Base-by-base conservation (phyloP, 2,888 invertebrate genomes). In the Harmothoe impar region DNA sequence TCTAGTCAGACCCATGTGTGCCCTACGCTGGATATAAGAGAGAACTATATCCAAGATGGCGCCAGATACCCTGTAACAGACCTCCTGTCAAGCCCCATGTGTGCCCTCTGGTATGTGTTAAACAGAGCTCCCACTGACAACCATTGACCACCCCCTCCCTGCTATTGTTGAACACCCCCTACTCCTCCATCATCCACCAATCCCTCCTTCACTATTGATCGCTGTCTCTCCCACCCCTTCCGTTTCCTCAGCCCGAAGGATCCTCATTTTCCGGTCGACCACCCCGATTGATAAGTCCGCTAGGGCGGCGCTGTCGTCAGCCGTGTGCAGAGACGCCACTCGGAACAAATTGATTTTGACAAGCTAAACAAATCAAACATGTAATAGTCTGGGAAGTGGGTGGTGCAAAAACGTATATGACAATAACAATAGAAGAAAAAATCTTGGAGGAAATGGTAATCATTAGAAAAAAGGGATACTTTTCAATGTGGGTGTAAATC, bases 241-340 rank as follows among this genome's bases (percentile, higher is more conserved):
- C 62, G 62, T 62, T 62, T 20, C 62, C 62, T 62, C 62, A 62
- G 62, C 7, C 12, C n/a, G 62, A n/a, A 62, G 62, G 62, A 62
- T 62, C 20, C 62, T 62, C 62, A 62, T 62, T 62, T 62, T 62
- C 62, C 62, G 62, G 62, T n/a, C 15, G 62, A n/a, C 62, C 62
- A 62, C 62, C 62, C 62, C 62, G 62, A 62, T 62, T 62, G 62
- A 62, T 62, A 62, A 62, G 62, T n/a, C 62, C 20, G n/a, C 20
- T 1, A 62, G 62, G 62, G 62, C 62, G 20, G 62, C 62, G 62
- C 62, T 62, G 62, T 20, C n/a, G 62, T n/a, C n/a, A 15, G 62
- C 62, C n/a, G 20, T 20, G 62, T 43, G 43, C 43, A 43, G 43
- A 43, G 43, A 43, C 43, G 43, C 43, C 43, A 43, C 62, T 62